Base-by-base conservation (phyloP, 1,140 invertebrate species). In the Cardiocondyla obscurior region DNA sequence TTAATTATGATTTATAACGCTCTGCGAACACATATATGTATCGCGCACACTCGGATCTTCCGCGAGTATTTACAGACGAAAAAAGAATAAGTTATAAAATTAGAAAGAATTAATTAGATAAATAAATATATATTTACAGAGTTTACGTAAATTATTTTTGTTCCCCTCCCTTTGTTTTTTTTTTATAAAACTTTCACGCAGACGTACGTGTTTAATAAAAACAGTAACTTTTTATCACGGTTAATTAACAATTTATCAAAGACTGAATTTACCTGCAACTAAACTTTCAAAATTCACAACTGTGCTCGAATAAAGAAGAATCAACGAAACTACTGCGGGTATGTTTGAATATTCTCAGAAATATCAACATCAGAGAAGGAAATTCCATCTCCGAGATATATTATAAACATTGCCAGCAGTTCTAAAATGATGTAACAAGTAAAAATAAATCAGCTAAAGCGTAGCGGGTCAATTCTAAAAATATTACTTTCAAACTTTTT, bases 361-460 rank as follows among this genome's bases (percentile, higher is more conserved):
- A 39, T 42, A 72, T 72, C 53, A 33, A 81, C 6, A 39, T 14
- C 42, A 30, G 28, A 14, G 14, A 33, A 33, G 30, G 51, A 72
- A 65, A 72, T 85, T 85, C 65, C 65, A 81, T 84, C 30, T 36
- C 39, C 25, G 49, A 85, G 42, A n/a, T 36, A 12, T 2, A 57
- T 16, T 58, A 44, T 72, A 44, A 65, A 60, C 28, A 3, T 60
- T 60, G 19, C 8, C 10, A 62, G 14, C 2, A 19, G 25, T 12
- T 46, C n/a, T 19, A 14, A 8, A 8, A 16, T n/a, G 16, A n/a
- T 22, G 6, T 28, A 25, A 53, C 39, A 67, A 79, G 28, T 12
- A 33, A 0, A 22, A 5, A 25, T 3, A 8, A 0, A 7, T 0
- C 1, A 76, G 8, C 33, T 62, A 33, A 46, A 62, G 33, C 19